Evolutionary conservation across 2,113 vertebrate species (phyloP).

Genomic region (Peromyscus leucopus): DNA sequence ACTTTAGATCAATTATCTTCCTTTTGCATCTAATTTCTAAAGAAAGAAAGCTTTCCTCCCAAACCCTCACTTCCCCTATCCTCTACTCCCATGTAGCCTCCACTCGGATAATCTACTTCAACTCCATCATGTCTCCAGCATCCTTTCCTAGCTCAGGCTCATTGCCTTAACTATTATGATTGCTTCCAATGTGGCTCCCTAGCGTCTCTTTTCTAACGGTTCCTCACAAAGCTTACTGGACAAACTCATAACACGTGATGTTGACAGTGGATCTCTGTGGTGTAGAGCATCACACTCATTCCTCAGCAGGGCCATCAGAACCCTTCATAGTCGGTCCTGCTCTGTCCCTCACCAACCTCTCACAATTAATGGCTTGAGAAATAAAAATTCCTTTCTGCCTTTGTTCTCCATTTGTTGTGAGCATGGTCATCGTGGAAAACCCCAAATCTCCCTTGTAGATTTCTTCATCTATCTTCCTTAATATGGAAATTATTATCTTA

Average conservation of each 20-base stretch:
- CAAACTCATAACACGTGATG: neutral
- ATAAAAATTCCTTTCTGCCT: neutral
- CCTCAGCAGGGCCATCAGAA: neutral
- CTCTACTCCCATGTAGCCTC: neutral
- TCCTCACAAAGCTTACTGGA: neutral
- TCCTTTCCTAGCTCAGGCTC: neutral
- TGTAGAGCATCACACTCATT: neutral
- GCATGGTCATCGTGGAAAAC: neutral
- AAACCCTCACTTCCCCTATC: neutral
- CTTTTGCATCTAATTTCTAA: neutral
- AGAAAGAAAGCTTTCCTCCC: neutral
- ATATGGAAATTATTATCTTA: neutral
- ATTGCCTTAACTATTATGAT: neutral
- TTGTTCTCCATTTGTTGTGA: neutral
- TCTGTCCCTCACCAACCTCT: neutral
- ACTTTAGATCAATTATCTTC: neutral
- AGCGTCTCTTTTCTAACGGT: neutral
- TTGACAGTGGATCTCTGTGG: neutral
- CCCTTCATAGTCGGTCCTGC: too few species aligned
- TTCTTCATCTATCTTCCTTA: too few species aligned
- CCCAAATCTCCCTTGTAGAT: neutral
- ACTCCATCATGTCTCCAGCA: neutral
- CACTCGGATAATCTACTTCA: neutral
- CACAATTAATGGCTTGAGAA: too few species aligned
- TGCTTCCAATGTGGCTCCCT: neutral